phyloP scores from a whole-genome alignment of 2,888 invertebrate genomes.

The Mamestra brassicae region DNA sequence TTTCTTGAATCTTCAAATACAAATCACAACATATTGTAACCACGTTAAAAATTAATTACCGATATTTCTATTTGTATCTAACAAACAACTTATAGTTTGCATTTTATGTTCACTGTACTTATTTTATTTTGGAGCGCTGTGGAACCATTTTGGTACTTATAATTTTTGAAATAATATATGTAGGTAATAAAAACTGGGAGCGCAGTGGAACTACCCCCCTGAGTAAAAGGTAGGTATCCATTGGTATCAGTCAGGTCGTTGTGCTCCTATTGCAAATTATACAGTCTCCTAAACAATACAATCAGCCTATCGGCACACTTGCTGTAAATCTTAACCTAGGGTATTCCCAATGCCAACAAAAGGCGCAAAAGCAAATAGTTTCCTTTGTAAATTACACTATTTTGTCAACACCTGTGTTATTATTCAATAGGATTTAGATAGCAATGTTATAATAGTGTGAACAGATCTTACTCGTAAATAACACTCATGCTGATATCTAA shows the following conservation, averaged over 20 bases:
- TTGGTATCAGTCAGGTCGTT: neutral
- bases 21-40: too few relatives aligned
- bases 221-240: too few relatives aligned
- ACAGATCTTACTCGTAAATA: constrained; percentile 6
- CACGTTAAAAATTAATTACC: too few relatives aligned
- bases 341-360: constrained; percentile 37
- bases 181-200: too few relatives aligned
- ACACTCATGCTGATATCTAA: neutral
- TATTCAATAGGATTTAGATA: constrained; percentile 58
- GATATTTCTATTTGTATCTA: too few relatives aligned
- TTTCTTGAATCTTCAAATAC: too few relatives aligned
- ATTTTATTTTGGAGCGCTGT: too few relatives aligned
- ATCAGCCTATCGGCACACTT: neutral
- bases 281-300: neutral
- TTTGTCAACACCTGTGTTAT: constrained; percentile 44
- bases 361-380: constrained; percentile 29
- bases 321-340: constrained; percentile 28
- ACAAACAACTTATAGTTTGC: too few relatives aligned
- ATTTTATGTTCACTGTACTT: too few relatives aligned
- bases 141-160: too few relatives aligned
- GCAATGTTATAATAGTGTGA: neutral
- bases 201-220: too few relatives aligned
- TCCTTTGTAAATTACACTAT: constrained; percentile 35
- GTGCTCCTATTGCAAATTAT: neutral
- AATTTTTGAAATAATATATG: too few relatives aligned